Conservation (phyloP, 2,888 invertebrate genomes). For the Drosophila affinis region DNA sequence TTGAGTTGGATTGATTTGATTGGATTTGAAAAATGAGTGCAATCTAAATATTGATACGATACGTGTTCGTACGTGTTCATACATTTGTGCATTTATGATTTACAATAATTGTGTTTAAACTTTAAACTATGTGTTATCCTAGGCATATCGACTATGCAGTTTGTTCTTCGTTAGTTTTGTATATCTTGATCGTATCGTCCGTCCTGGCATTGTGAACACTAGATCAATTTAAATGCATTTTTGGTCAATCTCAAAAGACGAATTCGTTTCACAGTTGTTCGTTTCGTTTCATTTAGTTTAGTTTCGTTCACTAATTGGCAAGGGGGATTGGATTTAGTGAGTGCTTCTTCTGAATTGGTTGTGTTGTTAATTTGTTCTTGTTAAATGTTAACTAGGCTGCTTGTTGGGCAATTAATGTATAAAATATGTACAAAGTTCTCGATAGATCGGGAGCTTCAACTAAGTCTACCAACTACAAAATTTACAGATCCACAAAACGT, state of each 20-base stretch:
- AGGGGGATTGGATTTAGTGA: constrained; percentile 26
- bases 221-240: constrained; percentile 60
- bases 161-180: constrained; percentile 50
- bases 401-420: constrained; percentile 56
- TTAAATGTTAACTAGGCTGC: constrained; percentile 75
- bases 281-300: constrained; percentile 7
- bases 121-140: constrained; percentile 23
- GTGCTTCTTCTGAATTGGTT: constrained; percentile 14
- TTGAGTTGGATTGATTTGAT: constrained; percentile 43
- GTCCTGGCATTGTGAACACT: constrained; percentile 48
- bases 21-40: constrained; percentile 49
- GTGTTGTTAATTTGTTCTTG: constrained; percentile 18
- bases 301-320: constrained; percentile 63
- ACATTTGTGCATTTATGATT: constrained; percentile 5
- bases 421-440: constrained; percentile 71
- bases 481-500: constrained; percentile 64
- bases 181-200: constrained; percentile 25
- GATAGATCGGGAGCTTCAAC: constrained; percentile 48
- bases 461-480: constrained; percentile 73
- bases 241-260: constrained; percentile 57
- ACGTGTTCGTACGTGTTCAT: constrained; percentile 13
- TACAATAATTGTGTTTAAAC: constrained; percentile 11
- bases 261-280: constrained; percentile 39
- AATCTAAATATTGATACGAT: constrained; percentile 54
- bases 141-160: constrained; percentile 21